Evolutionary conservation across 2,797 vertebrate species (phyloP).

Genomic region (Calcarius lapponicus): DNA sequence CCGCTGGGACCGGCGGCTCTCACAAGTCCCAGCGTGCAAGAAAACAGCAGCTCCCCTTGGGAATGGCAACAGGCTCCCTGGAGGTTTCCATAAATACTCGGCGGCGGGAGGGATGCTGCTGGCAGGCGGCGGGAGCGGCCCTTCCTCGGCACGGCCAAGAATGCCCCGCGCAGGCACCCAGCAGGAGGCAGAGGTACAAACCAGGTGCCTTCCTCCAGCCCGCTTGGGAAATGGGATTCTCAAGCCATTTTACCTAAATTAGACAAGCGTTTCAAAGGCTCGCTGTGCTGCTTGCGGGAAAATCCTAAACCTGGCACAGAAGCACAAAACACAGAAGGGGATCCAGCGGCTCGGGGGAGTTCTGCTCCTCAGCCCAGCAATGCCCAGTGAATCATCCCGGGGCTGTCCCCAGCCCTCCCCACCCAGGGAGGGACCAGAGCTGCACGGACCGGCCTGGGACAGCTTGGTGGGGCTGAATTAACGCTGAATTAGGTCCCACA

Average conservation of each 20-base stretch:
- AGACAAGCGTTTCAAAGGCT: background rate
- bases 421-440: background rate
- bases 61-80: slow-evolving; percentile 5
- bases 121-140: background rate
- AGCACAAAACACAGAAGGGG: background rate
- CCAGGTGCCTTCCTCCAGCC: slow-evolving; percentile 5
- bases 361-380: background rate
- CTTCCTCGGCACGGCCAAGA: slow-evolving; percentile 10
- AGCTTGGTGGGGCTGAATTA: background rate
- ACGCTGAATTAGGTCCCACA: background rate
- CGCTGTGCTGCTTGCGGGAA: rapidly evolving
- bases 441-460: background rate
- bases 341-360: rapidly evolving
- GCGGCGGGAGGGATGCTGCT: background rate
- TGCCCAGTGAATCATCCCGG: background rate
- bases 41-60: background rate
- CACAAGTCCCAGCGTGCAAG: background rate
- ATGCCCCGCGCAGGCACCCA: rapidly evolving
- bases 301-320: background rate
- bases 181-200: background rate
- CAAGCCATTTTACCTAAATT: slow-evolving; percentile 9
- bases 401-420: rapidly evolving
- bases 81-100: slow-evolving; percentile 3
- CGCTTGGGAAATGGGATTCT: slow-evolving; percentile 5
- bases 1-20: background rate